A percentile compares a stretch with the other conserved stretches of the same genome.
Evolutionary conservation across 2,113 vertebrate species (phyloP).

Genomic region (Cyprinodon tularosa): DNA sequence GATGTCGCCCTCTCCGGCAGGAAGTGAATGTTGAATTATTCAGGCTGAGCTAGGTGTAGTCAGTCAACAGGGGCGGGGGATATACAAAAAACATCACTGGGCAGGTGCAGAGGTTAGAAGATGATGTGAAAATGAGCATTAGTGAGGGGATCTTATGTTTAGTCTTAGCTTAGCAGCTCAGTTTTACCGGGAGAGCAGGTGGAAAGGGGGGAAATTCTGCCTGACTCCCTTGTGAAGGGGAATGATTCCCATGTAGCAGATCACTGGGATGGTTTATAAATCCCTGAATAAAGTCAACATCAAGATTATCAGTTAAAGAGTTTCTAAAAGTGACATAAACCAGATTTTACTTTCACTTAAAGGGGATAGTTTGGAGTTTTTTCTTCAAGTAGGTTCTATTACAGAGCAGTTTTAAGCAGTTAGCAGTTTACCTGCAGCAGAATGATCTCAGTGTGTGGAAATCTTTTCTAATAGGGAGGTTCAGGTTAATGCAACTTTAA

Average conservation of each 20-base stretch:
- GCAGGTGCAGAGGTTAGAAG: constrained; percentile 43
- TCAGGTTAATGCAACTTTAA: too few relatives aligned
- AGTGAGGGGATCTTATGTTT: not conserved
- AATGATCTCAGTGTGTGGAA: too few relatives aligned
- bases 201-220: too few relatives aligned
- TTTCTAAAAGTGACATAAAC: not conserved
- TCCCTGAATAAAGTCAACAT: not conserved
- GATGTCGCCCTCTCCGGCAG: constrained; percentile 16
- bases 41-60: constrained; percentile 23
- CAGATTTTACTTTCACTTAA: not conserved
- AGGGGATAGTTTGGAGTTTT: too few relatives aligned
- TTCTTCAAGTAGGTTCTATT: too few relatives aligned
- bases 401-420: too few relatives aligned
- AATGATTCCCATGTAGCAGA: not conserved
- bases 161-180: not conserved
- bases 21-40: constrained; percentile 70
- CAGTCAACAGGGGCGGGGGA: constrained; percentile 23
- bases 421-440: too few relatives aligned
- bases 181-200: not conserved
- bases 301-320: not conserved
- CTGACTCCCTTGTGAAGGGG: too few relatives aligned
- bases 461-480: too few relatives aligned
- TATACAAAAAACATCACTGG: constrained; percentile 53
- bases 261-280: not conserved
- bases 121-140: not conserved